Percentiles rank a stretch among this genome's conserved stretches.
phyloP scores from a whole-genome alignment of 1,140 invertebrate genomes.

The Apis laboriosa region DNA sequence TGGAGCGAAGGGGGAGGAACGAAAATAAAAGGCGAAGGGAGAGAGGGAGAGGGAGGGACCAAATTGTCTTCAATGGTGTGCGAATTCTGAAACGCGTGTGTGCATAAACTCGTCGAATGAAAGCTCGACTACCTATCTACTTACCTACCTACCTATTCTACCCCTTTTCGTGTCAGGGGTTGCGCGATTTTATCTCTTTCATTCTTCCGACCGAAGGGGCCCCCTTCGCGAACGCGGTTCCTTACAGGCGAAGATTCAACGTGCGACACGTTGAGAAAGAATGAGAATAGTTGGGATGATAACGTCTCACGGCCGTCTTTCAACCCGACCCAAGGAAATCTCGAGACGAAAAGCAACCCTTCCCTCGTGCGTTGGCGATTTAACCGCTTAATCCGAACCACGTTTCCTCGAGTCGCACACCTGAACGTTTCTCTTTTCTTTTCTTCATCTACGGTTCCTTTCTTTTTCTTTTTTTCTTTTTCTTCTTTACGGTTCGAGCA shows the following conservation, averaged over 20 bases:
- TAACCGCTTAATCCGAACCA: constrained; percentile 51
- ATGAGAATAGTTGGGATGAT: neutral
- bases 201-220: constrained; percentile 62
- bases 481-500: constrained; percentile 5
- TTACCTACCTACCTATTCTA: neutral
- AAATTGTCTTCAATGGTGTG: constrained; percentile 9
- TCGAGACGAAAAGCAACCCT: constrained; percentile 48
- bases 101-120: neutral
- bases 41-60: constrained; percentile 10
- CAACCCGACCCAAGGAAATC: constrained; percentile 62
- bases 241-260: neutral
- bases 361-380: constrained; percentile 48
- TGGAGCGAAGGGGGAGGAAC: neutral
- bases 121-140: constrained; percentile 11
- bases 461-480: too few relatives aligned
- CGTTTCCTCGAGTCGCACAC: constrained; percentile 28
- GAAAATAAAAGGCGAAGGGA: constrained; percentile 37
- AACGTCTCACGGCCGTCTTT: constrained; percentile 63
- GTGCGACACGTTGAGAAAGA: neutral
- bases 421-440: constrained; percentile 23
- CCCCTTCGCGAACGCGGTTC: constrained; percentile 12
- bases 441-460: neutral
- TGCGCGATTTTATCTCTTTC: constrained; percentile 69
- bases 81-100: neutral
- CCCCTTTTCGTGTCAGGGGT: constrained; percentile 51